Percentiles rank a stretch among this genome's conserved stretches.
These are phyloP conservation scores for Poliocrania exsul DNA, from an alignment of 2,797 vertebrate genomes.

Conservation along the genomic window DNA sequence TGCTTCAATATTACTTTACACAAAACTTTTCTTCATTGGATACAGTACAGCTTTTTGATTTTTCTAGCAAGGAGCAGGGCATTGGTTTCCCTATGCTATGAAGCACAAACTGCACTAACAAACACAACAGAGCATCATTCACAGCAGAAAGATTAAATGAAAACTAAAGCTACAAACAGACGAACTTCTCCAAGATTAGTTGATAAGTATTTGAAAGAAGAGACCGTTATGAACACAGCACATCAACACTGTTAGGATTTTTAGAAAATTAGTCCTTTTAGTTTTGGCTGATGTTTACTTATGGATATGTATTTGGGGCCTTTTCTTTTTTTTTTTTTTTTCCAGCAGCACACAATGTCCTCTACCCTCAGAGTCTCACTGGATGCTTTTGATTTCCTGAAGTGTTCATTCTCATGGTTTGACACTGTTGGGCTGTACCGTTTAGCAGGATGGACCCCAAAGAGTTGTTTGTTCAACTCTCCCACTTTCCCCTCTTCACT, in stretches of 20 bases:
- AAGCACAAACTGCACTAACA: not conserved
- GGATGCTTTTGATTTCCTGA: not conserved
- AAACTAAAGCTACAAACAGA: not conserved
- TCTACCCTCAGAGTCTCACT: not conserved
- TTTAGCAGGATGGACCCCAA: not conserved
- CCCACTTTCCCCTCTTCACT: not conserved
- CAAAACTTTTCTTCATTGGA: not conserved
- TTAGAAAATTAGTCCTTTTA: not conserved
- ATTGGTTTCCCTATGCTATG: not conserved
- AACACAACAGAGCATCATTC: not conserved
- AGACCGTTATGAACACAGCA: not conserved
- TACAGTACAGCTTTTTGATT: not conserved
- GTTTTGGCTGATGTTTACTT: not conserved
- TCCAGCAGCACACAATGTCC: not conserved
- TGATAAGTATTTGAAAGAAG: not conserved
- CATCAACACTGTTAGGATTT: not conserved
- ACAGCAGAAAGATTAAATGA: not conserved
- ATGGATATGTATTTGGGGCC: rapidly evolving
- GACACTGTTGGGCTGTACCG: not conserved
- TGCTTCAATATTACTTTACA: not conserved
- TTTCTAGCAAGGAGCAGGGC: not conserved
- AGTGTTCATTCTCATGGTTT: not conserved
- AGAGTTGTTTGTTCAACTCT: not conserved
- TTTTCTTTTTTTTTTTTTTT: not conserved
- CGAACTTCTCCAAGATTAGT: not conserved